Conservation (phyloP, 2,888 invertebrate genomes). For the Cryptus viduatorius region DNA sequence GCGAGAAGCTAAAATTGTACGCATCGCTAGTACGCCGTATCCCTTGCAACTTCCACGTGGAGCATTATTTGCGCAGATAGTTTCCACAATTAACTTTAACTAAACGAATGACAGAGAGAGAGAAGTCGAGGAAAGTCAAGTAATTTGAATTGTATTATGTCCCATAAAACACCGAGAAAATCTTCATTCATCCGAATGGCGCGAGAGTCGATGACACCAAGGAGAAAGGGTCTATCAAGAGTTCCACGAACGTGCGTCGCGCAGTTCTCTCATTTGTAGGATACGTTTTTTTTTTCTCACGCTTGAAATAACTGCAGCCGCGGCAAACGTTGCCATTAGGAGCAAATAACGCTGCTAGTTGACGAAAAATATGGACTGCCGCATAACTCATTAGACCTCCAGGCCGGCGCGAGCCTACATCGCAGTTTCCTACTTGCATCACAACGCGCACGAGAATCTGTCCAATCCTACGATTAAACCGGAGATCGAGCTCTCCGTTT, state of each 20-base stretch:
- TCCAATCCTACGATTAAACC: background rate
- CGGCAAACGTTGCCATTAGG: conserved; percentile 2
- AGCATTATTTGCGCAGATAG: background rate
- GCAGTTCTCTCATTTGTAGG: background rate
- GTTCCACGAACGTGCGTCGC: background rate
- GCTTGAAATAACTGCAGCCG: background rate
- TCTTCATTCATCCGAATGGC: conserved; percentile 16
- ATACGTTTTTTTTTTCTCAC: conserved; percentile 16
- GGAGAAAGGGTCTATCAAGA: conserved; percentile 1
- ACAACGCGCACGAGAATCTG: conserved; percentile 14
- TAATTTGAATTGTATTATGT: background rate
- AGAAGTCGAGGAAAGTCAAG: background rate
- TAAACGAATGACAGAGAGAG: background rate
- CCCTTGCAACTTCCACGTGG: background rate
- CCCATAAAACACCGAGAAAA: background rate
- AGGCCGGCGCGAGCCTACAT: background rate
- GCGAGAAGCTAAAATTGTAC: background rate
- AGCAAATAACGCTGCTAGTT: background rate
- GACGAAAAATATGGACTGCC: conserved; percentile 27
- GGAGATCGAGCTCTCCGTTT: conserved; percentile 15
- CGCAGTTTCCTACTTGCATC: conserved; percentile 38
- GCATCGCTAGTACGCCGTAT: background rate
- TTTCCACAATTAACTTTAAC: conserved; percentile 23
- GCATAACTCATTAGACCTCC: conserved; percentile 30
- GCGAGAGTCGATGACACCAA: conserved; percentile 15